Evolutionary conservation across 2,113 vertebrate genomes (phyloP).

Genomic region (Pionites leucogaster): DNA sequence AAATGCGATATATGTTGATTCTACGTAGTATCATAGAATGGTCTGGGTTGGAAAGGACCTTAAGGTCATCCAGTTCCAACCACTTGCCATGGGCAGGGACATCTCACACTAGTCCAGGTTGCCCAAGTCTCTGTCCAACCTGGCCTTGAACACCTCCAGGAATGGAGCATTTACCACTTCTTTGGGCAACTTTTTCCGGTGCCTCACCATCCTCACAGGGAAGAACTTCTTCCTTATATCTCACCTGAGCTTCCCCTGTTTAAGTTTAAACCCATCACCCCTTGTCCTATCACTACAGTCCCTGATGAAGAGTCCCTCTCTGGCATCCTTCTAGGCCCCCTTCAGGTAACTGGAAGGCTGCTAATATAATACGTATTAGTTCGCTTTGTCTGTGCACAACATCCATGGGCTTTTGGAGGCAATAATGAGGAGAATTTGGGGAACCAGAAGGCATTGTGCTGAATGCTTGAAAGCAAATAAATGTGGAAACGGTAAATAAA

Average conservation of each 20-base stretch:
- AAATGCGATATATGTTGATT: background rate
- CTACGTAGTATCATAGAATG: background rate
- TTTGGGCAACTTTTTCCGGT: background rate
- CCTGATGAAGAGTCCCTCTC: background rate
- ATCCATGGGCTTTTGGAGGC: background rate
- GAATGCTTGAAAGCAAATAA: background rate
- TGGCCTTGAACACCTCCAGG: background rate
- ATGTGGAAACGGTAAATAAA: background rate
- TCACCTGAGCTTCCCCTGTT: background rate
- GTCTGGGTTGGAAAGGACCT: background rate
- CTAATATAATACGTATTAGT: background rate
- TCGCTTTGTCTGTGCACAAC: background rate
- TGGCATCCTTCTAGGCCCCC: background rate
- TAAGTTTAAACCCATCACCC: background rate
- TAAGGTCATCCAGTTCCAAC: background rate
- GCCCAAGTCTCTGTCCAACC: background rate
- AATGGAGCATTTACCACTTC: background rate
- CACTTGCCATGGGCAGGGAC: background rate
- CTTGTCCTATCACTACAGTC: background rate
- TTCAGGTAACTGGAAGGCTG: background rate
- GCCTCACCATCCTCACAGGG: background rate
- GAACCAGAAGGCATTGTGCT: background rate
- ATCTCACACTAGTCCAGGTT: background rate
- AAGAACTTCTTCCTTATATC: background rate
- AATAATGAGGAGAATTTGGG: background rate